phyloP scores from a whole-genome alignment of 2,888 invertebrate genomes.

The Thera obeliscata region DNA sequence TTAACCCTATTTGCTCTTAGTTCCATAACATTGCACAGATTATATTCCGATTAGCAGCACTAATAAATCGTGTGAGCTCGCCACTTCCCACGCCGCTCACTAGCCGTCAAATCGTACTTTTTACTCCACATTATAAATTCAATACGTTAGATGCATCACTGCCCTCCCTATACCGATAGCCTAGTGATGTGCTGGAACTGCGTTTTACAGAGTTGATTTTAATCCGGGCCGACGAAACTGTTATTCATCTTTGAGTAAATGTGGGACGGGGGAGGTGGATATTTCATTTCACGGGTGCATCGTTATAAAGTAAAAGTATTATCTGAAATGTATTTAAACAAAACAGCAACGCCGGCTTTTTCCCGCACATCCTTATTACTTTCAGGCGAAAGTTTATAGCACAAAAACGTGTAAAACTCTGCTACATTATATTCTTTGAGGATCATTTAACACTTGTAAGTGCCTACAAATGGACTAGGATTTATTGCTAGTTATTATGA shows the following conservation, averaged over 20 bases:
- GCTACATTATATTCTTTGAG: slow-evolving; percentile 44
- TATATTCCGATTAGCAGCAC: slow-evolving; percentile 40
- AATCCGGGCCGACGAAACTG: too few species aligned
- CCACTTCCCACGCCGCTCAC: slow-evolving; percentile 73
- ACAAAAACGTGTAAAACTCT: slow-evolving; percentile 72
- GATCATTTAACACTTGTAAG: slow-evolving; percentile 41
- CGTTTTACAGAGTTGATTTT: too few species aligned
- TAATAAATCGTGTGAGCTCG: slow-evolving; percentile 60
- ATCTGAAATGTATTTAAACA: too few species aligned
- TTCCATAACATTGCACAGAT: slow-evolving; percentile 36
- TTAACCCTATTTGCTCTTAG: slow-evolving; percentile 19
- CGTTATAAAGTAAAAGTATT: too few species aligned
- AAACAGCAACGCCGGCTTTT: neutral
- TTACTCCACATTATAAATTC: slow-evolving; percentile 70
- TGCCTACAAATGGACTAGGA: slow-evolving; percentile 27
- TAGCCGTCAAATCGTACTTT: slow-evolving; percentile 74
- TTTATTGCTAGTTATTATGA: slow-evolving; percentile 34
- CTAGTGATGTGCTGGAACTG: slow-evolving; percentile 23
- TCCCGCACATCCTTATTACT: slow-evolving; percentile 16
- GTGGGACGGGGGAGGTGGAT: too few species aligned
- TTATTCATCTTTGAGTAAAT: too few species aligned
- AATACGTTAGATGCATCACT: slow-evolving; percentile 75
- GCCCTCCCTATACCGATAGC: slow-evolving; percentile 62
- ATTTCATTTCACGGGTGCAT: too few species aligned
- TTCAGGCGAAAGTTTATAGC: slow-evolving; percentile 26